These are phyloP conservation scores for Hybos culiciformis DNA, from an alignment of 2,888 invertebrate genomes.

Conservation along the genomic window DNA sequence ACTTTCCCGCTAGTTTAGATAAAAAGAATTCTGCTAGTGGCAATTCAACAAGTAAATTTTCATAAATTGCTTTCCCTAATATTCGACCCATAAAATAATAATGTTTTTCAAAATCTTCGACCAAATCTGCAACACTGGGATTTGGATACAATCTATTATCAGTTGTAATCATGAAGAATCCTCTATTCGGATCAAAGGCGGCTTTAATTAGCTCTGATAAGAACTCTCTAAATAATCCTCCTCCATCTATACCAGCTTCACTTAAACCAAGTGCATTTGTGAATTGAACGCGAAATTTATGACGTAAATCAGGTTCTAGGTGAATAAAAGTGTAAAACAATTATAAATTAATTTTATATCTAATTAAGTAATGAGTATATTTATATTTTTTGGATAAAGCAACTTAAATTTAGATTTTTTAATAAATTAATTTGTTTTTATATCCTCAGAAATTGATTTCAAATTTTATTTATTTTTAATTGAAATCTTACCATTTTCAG, in stretches of 20 bases:
- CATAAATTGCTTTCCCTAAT: slow-evolving; percentile 90
- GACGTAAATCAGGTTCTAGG: slow-evolving; percentile 71
- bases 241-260: slow-evolving; percentile 96
- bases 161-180: slow-evolving; percentile 75
- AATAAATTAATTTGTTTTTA: too few species aligned
- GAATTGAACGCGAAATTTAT: slow-evolving; percentile 76
- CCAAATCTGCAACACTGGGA: slow-evolving; percentile 76
- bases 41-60: slow-evolving; percentile 84
- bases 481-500: slow-evolving; percentile 59
- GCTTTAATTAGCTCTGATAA: slow-evolving; percentile 86
- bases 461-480: background rate
- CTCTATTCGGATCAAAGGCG: slow-evolving; percentile 91
- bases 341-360: background rate
- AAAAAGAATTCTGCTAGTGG: slow-evolving; percentile 95
- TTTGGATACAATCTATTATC: slow-evolving; percentile 94
- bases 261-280: slow-evolving; percentile 82
- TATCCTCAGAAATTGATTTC: background rate
- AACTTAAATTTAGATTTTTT: too few species aligned
- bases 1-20: slow-evolving; percentile 68
- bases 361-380: too few species aligned
- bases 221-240: slow-evolving; percentile 93
- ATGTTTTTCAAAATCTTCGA: slow-evolving; percentile 75
- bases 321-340: slow-evolving; percentile 6
- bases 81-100: slow-evolving; percentile 91
- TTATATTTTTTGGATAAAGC: too few species aligned